Evolutionary conservation across 2,113 vertebrate species (phyloP).

Genomic region (Epinephelus moara): DNA sequence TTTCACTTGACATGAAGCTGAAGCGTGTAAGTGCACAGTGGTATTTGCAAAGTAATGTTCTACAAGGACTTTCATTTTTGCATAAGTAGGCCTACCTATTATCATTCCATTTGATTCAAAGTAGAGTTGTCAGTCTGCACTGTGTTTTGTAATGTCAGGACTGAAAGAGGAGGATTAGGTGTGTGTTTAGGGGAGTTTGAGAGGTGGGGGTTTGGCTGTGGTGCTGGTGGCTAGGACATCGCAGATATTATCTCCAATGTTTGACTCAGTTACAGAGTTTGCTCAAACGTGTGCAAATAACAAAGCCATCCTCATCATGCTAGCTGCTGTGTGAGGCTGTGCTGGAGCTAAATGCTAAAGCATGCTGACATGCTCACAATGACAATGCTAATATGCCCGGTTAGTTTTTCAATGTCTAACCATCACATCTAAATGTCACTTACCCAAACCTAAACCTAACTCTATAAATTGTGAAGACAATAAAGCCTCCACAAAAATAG

Average conservation of each 20-base stretch:
- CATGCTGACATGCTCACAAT: not conserved
- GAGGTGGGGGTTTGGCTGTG: not conserved
- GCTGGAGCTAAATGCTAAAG: not conserved
- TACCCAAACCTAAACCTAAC: no score
- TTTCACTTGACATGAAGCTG: not conserved
- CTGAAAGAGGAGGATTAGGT: conserved; percentile 6
- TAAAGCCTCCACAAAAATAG: no score
- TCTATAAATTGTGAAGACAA: no score
- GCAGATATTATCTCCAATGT: conserved; percentile 27
- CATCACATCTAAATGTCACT: no score
- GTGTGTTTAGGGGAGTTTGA: not conserved
- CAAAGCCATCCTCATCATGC: not conserved
- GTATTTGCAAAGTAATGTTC: not conserved
- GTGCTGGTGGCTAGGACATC: not conserved
- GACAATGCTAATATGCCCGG: no score
- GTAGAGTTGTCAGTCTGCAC: conserved; percentile 15
- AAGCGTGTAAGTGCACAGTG: not conserved
- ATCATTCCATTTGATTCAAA: conserved; percentile 1
- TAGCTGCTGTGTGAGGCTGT: not conserved
- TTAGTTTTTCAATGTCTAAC: no score
- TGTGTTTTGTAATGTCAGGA: conserved; percentile 46
- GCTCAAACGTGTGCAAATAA: conserved; percentile 27
- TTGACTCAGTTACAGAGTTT: conserved; percentile 17
- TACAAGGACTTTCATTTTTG: not conserved
- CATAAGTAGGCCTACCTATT: not conserved